phyloP scores from a whole-genome alignment of 2,113 vertebrate genomes.

The Ceratotherium simum region DNA sequence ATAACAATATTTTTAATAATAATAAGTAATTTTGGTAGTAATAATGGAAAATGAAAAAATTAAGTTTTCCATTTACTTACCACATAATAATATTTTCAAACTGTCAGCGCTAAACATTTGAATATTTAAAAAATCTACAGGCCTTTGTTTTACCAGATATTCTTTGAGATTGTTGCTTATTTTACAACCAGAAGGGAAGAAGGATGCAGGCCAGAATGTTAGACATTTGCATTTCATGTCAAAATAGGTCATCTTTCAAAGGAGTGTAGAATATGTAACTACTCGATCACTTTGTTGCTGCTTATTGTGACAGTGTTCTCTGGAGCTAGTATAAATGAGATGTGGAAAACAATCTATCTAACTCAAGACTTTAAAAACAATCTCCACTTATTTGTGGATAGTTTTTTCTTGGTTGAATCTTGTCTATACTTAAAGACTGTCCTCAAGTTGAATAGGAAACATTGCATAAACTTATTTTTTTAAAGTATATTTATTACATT shows the following conservation, averaged over 20 bases:
- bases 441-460: not conserved
- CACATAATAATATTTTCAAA: not conserved
- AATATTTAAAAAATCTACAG: not conserved
- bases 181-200: not conserved
- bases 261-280: not conserved
- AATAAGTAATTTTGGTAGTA: not conserved
- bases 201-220: not conserved
- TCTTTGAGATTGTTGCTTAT: not conserved
- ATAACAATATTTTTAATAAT: not conserved
- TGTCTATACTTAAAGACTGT: not conserved
- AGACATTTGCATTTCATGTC: not conserved
- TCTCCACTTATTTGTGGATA: not conserved
- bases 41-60: not conserved
- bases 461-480: not conserved
- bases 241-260: slow-evolving; percentile 45
- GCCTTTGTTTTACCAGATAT: not conserved
- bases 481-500: not conserved
- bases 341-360: not conserved
- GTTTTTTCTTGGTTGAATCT: not conserved
- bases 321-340: not conserved
- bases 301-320: not conserved
- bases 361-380: not conserved
- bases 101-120: not conserved
- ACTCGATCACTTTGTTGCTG: not conserved
- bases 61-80: not conserved